Base-by-base conservation (phyloP, 2,797 vertebrate genomes). In the Siniperca undulata region DNA sequence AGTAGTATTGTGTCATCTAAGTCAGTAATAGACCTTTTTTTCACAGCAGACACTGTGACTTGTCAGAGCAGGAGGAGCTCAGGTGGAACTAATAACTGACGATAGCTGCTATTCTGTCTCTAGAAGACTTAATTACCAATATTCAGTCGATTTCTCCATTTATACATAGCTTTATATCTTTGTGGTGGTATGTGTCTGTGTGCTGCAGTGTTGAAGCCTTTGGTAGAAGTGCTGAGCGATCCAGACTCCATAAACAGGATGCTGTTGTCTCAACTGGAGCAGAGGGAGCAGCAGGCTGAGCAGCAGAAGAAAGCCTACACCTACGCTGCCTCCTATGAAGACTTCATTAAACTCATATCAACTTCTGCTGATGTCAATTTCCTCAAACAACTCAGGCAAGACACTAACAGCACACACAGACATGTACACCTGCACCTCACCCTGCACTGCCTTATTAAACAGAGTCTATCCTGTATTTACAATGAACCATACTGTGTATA, bases 301-400 rank as follows among this genome's bases (percentile, higher is more conserved):
- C 98, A 97, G 88, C 98, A 99, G 94, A 99, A 98, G 94, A 97
- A 98, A 94, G 97, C 97, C 80, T 99, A 99, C 94, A 98, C 97
- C 62, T 99, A 99, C 36, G 97, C 98, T 74, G 97, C 98, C 88
- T 99, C 98, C 75, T 99, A 99, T 19, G 98, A 99, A 92, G 98
- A 99, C 88, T 99, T 99, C 93, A 97, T 99, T 95, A 99, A 99
- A 90, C 97, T 99, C 77, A 99, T 99, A 93, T 98, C 96, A 91
- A 97, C 96, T 94, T 99, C 96, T 88, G 94, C 97, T 0, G 98
- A 99, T 89, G 93, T 98, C 75, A 97, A 98, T 87, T 99, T 99
- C 95, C 96, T 99, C 94, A 99, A 98, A 94, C 98, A 99, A 86
- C 97, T 99, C 95, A 99, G 98, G 98, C 96, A 88, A 6, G 96